Conservation (phyloP, 1,140 invertebrate genomes). For the Drosophila novamexicana region DNA sequence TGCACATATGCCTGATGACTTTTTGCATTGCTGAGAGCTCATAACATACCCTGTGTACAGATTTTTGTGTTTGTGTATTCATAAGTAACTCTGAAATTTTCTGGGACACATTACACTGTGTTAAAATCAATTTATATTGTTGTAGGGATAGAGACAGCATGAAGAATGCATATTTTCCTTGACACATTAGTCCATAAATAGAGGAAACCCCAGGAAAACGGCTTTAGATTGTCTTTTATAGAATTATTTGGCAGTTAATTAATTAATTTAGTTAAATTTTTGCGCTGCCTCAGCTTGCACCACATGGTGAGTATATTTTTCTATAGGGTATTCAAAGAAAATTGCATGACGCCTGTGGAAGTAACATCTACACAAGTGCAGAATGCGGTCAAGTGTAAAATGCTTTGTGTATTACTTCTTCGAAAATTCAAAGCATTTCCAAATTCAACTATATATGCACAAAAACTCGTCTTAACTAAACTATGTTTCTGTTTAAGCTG, state of each 20-base stretch:
- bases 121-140: no score
- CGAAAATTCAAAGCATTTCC: constrained; percentile 10
- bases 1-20: neutral
- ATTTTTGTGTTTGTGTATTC: no score
- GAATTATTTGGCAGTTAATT: no score
- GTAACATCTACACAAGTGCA: constrained; percentile 1
- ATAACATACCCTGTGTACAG: constrained; percentile 7
- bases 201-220: no score
- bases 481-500: neutral
- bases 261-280: no score
- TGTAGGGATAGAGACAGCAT: no score
- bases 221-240: no score
- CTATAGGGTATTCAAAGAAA: constrained; percentile 9
- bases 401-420: constrained; percentile 4
- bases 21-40: neutral
- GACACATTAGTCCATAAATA: no score
- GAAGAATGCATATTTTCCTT: no score
- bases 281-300: no score
- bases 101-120: no score
- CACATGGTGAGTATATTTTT: neutral
- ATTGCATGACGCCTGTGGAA: constrained; percentile 7
- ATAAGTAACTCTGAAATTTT: no score
- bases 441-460: neutral
- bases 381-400: constrained; percentile 8
- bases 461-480: neutral